These are phyloP conservation scores for Phyllostomus discolor DNA, from an alignment of 2,113 vertebrate genomes.

Conservation along the genomic window DNA sequence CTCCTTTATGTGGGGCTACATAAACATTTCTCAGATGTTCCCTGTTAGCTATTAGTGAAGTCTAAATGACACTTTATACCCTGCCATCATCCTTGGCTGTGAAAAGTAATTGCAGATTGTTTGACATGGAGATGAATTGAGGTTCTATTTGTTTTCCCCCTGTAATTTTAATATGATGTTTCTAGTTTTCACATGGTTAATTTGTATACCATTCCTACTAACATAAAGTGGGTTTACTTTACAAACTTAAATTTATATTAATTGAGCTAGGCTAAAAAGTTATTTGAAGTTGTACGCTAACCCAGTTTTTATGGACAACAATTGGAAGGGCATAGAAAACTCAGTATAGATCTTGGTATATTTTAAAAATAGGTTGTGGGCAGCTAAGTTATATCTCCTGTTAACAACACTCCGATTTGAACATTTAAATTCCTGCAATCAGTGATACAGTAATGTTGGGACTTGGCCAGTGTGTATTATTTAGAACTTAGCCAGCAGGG, in stretches of 20 bases:
- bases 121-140: constrained; percentile 74
- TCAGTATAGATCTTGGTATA: constrained; percentile 28
- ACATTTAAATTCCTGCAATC: constrained; percentile 39
- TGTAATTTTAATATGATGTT: constrained; percentile 73
- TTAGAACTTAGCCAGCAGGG: constrained; percentile 40
- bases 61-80: constrained; percentile 70
- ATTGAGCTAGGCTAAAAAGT: constrained; percentile 54
- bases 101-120: constrained; percentile 68
- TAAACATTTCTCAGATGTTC: constrained; percentile 71
- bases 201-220: constrained; percentile 62
- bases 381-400: background rate
- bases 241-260: constrained; percentile 70
- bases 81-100: constrained; percentile 64
- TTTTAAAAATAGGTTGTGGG: constrained; percentile 37
- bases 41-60: constrained; percentile 78
- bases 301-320: background rate
- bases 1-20: constrained; percentile 66
- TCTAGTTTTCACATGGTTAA: constrained; percentile 70
- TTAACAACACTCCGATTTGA: constrained; percentile 50
- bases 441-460: constrained; percentile 16
- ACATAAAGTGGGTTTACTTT: constrained; percentile 49
- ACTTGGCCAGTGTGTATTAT: constrained; percentile 40
- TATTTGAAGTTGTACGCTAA: constrained; percentile 26
- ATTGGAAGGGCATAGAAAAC: background rate
- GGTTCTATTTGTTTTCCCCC: constrained; percentile 71